These are phyloP conservation scores for Salvelinus namaycush DNA, from an alignment of 2,113 vertebrate species.

Conservation along the genomic window DNA sequence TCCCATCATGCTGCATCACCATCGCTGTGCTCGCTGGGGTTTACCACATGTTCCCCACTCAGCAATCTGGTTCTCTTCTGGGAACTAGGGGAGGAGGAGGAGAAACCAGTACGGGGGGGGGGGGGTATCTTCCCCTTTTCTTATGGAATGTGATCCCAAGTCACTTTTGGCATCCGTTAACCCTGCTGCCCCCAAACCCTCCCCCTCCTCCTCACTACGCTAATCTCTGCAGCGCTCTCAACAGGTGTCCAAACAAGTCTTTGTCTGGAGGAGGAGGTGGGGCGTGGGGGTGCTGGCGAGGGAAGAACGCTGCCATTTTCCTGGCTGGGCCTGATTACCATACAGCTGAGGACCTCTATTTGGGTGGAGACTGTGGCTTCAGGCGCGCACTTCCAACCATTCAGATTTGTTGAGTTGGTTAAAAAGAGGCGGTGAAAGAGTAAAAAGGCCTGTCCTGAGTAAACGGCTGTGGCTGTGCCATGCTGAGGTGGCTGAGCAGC, in stretches of 20 bases:
- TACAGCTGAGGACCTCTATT: conserved; percentile 84
- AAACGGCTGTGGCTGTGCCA: conserved; percentile 65
- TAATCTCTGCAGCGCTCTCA: conserved; percentile 77
- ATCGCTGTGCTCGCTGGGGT: conserved; percentile 39
- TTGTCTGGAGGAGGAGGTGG: conserved; percentile 76
- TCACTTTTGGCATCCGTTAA: conserved; percentile 80
- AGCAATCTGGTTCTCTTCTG: conserved; percentile 50
- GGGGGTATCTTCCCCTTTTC: conserved; percentile 57
- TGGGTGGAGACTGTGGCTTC: conserved; percentile 61
- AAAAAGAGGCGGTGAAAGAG: conserved; percentile 65
- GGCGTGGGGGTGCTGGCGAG: conserved; percentile 62
- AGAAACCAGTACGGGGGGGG: conserved; percentile 20
- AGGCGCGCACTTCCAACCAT: conserved; percentile 69
- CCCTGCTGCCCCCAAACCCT: conserved; percentile 52
- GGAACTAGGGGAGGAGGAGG: conserved; percentile 33
- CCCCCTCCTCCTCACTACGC: conserved; percentile 56
- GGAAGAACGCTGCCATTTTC: conserved; percentile 80
- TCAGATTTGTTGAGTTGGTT: conserved; percentile 76
- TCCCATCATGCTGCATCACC: conserved; percentile 28
- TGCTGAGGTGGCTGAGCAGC: conserved; percentile 47
- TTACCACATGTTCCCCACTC: conserved; percentile 42
- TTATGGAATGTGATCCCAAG: conserved; percentile 78
- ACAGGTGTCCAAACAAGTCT: conserved; percentile 91
- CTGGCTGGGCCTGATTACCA: conserved; percentile 83
- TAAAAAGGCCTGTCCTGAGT: conserved; percentile 58